Percentiles rank a stretch among this genome's conserved stretches.
Conservation (phyloP, 2,797 vertebrate species). For the Lepus townsendii region DNA sequence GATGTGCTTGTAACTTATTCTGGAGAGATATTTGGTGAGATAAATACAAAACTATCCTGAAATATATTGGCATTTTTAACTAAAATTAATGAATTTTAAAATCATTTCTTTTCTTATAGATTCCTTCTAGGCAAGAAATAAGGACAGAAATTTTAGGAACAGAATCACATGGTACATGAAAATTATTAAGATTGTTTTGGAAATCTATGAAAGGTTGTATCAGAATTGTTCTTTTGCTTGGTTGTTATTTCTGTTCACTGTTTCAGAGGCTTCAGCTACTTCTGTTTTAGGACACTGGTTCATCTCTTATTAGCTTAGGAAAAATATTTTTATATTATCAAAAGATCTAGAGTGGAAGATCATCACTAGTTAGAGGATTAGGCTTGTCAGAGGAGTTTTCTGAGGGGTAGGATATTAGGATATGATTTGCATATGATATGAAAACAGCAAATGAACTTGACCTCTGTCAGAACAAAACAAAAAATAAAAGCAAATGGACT, state of each 20-base stretch:
- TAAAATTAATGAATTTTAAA: conserved; percentile 55
- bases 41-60: background rate
- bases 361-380: background rate
- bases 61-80: conserved; percentile 55
- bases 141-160: conserved; percentile 17
- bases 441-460: background rate
- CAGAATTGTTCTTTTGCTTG: conserved; percentile 15
- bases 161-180: conserved; percentile 8
- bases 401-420: background rate
- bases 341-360: background rate
- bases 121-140: conserved; percentile 44
- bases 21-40: background rate
- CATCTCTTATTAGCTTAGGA: conserved; percentile 22
- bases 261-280: background rate
- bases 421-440: background rate
- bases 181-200: conserved; percentile 5
- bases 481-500: background rate
- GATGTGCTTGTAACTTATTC: conserved; percentile 31
- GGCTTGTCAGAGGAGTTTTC: background rate
- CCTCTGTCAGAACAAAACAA: background rate
- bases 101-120: conserved; percentile 31
- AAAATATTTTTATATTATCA: conserved; percentile 57
- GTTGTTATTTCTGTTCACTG: background rate
- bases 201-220: background rate
- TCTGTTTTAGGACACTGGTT: conserved; percentile 1